phyloP scores from a whole-genome alignment of 2,888 invertebrate genomes.

The Ectobius pallidus region DNA sequence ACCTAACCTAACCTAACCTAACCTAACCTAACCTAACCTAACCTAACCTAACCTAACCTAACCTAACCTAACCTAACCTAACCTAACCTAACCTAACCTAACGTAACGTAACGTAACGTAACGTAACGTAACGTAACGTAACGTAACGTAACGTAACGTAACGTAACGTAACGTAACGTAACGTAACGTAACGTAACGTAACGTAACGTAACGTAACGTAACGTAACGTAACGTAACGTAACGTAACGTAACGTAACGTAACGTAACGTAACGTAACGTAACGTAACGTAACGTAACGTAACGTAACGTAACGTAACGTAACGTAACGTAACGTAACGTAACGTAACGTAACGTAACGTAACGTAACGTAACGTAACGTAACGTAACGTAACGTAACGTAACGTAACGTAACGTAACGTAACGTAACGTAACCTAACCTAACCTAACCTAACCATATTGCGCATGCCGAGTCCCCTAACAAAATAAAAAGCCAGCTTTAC shows the following conservation, averaged over 20 bases:
- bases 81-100: slow-evolving; percentile 48
- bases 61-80: slow-evolving; percentile 45
- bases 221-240: no score
- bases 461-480: no score
- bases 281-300: slow-evolving; percentile 46
- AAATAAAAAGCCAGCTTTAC: no score
- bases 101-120: slow-evolving; percentile 48
- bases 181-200: no score
- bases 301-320: slow-evolving; percentile 43
- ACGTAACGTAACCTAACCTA: no score
- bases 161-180: no score
- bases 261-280: slow-evolving; percentile 48
- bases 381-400: slow-evolving; percentile 47
- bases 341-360: slow-evolving; percentile 46
- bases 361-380: slow-evolving; percentile 47
- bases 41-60: slow-evolving; percentile 45
- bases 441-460: no score
- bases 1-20: slow-evolving; percentile 48
- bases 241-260: slow-evolving; percentile 46
- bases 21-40: slow-evolving; percentile 45
- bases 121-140: slow-evolving; percentile 38
- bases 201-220: no score
- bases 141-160: no score
- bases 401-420: no score
- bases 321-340: slow-evolving; percentile 46